Evolutionary conservation across 2,797 vertebrate genomes (phyloP).

Genomic region (Platyrinchus mystaceus): DNA sequence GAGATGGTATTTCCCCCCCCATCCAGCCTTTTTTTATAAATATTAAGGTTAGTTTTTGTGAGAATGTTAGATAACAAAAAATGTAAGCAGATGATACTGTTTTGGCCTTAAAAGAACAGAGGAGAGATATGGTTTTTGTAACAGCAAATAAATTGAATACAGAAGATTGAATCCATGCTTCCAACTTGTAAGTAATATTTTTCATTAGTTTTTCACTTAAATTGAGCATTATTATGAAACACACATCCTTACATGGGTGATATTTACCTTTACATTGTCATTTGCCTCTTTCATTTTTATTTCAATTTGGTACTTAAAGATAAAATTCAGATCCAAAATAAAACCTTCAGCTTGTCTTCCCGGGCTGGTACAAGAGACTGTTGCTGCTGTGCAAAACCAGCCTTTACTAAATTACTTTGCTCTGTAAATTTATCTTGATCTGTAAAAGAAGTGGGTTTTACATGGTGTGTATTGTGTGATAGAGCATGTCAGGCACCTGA

Average conservation of each 20-base stretch:
- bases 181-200: neutral
- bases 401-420: neutral
- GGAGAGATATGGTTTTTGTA: neutral
- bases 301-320: neutral
- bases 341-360: neutral
- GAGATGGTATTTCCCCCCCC: neutral
- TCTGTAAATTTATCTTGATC: neutral
- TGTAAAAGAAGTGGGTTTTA: neutral
- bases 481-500: neutral
- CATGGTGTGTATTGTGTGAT: accelerated
- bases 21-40: neutral
- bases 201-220: neutral
- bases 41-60: neutral
- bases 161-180: neutral
- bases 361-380: neutral
- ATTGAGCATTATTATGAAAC: neutral
- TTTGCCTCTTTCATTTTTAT: neutral
- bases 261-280: neutral
- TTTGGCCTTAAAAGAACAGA: neutral
- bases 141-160: neutral
- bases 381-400: neutral
- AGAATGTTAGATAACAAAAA: neutral
- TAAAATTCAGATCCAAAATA: neutral
- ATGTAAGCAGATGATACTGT: neutral
- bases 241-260: neutral